Evolutionary conservation across 2,113 vertebrate species (phyloP).

Genomic region (Corythornis madagascariensis): DNA sequence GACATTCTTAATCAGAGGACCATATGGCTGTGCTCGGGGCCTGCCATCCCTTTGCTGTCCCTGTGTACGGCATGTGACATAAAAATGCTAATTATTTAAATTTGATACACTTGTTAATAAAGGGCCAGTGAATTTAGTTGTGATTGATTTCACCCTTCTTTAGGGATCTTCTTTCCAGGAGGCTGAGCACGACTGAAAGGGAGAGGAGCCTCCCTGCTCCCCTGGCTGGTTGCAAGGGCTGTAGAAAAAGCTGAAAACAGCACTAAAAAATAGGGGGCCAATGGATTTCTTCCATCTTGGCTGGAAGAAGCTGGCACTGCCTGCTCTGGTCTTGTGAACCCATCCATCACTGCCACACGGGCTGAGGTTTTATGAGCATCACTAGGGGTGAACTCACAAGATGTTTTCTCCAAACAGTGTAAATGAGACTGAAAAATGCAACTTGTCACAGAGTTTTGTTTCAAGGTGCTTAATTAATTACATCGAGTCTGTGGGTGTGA

Average conservation of each 20-base stretch:
- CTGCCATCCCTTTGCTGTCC: not conserved
- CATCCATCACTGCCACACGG: not conserved
- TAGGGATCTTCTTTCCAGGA: not conserved
- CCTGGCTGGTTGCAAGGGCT: fast-evolving
- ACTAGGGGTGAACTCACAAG: not conserved
- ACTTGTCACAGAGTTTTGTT: not conserved
- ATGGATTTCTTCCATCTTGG: not conserved
- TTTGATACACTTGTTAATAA: not conserved
- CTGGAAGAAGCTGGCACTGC: not conserved
- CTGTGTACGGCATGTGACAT: not conserved
- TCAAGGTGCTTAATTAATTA: not conserved
- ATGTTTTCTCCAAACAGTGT: not conserved
- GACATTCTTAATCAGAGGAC: not conserved
- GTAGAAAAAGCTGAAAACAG: not conserved
- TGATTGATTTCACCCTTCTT: not conserved
- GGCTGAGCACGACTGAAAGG: not conserved
- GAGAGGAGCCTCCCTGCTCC: not conserved
- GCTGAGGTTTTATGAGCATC: not conserved
- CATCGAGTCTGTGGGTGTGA: not conserved
- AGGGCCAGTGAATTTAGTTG: not conserved
- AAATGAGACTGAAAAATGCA: not conserved
- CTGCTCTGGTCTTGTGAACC: fast-evolving
- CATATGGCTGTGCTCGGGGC: not conserved
- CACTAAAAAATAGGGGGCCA: not conserved
- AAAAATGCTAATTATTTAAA: conserved; percentile 18